These are phyloP conservation scores for Elegia similella DNA, from an alignment of 2,888 invertebrate species.

Conservation along the genomic window DNA sequence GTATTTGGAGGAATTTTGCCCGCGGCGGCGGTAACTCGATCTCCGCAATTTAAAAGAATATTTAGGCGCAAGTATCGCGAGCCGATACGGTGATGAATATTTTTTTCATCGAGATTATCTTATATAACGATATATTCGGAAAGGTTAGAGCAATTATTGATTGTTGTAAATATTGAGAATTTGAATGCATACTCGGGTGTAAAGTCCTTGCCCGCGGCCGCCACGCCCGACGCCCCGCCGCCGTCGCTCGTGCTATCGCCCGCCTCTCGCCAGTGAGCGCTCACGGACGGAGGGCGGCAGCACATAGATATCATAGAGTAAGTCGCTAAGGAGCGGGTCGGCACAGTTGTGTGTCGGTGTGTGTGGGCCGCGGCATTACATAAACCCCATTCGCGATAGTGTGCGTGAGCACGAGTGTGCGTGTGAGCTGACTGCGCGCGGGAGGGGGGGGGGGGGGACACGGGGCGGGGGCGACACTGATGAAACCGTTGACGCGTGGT, in stretches of 20 bases:
- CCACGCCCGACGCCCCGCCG: not conserved
- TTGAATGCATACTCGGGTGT: constrained; percentile 31
- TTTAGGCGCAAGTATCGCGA: constrained; percentile 20
- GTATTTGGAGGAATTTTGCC: not conserved
- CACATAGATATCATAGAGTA: no score
- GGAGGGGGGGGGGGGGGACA: no score
- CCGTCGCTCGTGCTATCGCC: not conserved
- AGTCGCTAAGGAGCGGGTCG: not conserved
- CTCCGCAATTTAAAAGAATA: constrained; percentile 3
- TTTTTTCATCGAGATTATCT: constrained; percentile 37
- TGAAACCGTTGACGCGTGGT: no score
- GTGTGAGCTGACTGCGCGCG: not conserved
- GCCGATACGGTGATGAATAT: constrained; percentile 38
- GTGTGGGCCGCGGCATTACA: not conserved
- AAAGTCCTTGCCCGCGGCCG: not conserved
- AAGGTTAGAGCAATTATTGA: constrained; percentile 47
- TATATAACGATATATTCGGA: constrained; percentile 21
- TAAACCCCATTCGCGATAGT: not conserved
- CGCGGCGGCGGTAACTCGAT: not conserved
- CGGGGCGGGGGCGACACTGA: no score
- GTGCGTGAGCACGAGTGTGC: not conserved
- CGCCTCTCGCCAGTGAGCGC: no score
- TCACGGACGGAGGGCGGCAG: no score
- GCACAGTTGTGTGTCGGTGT: not conserved
- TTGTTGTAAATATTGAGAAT: constrained; percentile 57